These are phyloP conservation scores for Anas capensis DNA, from an alignment of 2,797 vertebrate species.

Conservation along the genomic window DNA sequence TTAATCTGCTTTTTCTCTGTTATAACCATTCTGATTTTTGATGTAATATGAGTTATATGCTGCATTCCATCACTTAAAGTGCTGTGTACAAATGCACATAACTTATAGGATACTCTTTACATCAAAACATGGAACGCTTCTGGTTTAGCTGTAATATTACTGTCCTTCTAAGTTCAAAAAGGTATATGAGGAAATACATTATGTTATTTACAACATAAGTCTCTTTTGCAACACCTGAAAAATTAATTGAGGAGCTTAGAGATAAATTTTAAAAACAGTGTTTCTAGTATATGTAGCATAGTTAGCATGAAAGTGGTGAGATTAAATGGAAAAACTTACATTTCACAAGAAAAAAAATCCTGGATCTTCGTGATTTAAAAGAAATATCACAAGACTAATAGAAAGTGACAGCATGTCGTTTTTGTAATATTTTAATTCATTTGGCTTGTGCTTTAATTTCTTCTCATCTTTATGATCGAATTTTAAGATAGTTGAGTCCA, in stretches of 20 bases:
- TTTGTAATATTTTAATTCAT: neutral
- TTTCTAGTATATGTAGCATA: rapidly evolving
- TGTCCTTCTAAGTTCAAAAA: neutral
- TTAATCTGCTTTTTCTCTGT: neutral
- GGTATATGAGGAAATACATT: neutral
- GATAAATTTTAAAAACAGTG: neutral
- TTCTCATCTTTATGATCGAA: neutral
- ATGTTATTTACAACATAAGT: neutral
- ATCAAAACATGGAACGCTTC: rapidly evolving
- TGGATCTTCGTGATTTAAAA: neutral
- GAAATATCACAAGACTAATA: neutral
- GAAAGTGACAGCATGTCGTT: neutral
- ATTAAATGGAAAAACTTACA: neutral
- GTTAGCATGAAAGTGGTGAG: neutral
- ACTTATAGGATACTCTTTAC: neutral
- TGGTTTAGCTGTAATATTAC: neutral
- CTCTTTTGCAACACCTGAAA: neutral
- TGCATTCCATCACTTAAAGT: neutral
- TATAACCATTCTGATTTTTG: neutral
- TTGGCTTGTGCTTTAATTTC: neutral
- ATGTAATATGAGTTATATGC: neutral
- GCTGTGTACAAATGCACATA: neutral
- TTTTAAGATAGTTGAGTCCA: neutral
- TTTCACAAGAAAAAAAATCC: neutral
- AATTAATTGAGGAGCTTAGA: neutral